phyloP scores from a whole-genome alignment of 1,140 invertebrate species.

The Drosophila parvula region DNA sequence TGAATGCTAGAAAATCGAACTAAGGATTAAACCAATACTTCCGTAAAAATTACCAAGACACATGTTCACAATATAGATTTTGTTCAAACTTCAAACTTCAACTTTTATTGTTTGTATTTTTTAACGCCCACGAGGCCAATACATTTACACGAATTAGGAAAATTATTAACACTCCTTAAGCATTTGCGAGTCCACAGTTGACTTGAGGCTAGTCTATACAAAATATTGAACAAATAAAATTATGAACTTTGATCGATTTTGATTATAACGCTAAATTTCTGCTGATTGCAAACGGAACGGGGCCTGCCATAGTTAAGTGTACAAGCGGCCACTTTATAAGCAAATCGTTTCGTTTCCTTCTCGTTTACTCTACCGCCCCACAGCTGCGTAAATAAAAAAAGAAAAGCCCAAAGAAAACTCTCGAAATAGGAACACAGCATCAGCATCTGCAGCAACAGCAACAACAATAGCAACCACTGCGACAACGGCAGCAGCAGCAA shows the following conservation, averaged over 20 bases:
- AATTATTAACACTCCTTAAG: slow-evolving; percentile 12
- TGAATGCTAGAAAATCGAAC: too few relatives aligned
- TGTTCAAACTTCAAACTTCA: slow-evolving; percentile 12
- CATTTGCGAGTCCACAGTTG: slow-evolving; percentile 1
- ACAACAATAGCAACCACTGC: slow-evolving; percentile 1
- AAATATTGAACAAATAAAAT: slow-evolving; percentile 5
- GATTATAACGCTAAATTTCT: background rate
- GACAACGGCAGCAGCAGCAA: slow-evolving; percentile 23
- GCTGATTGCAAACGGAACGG: slow-evolving; percentile 34
- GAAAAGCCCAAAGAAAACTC: slow-evolving; percentile 14
- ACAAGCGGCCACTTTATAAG: slow-evolving; percentile 40
- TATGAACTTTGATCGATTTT: slow-evolving; percentile 21
- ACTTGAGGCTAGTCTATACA: background rate
- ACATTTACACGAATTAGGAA: slow-evolving; percentile 14
- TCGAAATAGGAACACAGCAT: slow-evolving; percentile 37
- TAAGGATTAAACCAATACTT: too few relatives aligned
- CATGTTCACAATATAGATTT: background rate
- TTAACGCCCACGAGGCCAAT: background rate
- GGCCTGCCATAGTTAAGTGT: slow-evolving; percentile 38
- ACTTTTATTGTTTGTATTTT: slow-evolving; percentile 11
- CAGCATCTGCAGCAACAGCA: slow-evolving; percentile 24
- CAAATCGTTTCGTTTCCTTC: slow-evolving; percentile 41
- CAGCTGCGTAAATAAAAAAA: slow-evolving; percentile 40
- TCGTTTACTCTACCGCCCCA: slow-evolving; percentile 38
- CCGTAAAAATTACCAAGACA: too few relatives aligned